These are phyloP conservation scores for Salticus scenicus DNA, from an alignment of 2,888 invertebrate genomes.

Conservation along the genomic window DNA sequence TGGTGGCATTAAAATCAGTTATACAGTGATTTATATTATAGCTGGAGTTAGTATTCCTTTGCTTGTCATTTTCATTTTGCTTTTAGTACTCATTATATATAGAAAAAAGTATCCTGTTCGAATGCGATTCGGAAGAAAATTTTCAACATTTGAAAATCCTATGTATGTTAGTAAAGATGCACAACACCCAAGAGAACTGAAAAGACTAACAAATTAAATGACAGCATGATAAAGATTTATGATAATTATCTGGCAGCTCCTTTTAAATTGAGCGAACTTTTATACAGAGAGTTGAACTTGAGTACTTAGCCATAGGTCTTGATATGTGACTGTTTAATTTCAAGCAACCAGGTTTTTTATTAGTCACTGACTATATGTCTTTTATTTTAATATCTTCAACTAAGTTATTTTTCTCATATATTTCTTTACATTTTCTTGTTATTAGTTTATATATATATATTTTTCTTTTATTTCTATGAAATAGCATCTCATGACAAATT, in stretches of 20 bases:
- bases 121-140: constrained; percentile 71
- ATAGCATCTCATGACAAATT: too few relatives aligned
- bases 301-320: constrained; percentile 33
- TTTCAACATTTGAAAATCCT: constrained; percentile 72
- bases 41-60: constrained; percentile 44
- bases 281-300: background rate
- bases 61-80: constrained; percentile 8
- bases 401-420: too few relatives aligned
- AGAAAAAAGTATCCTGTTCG: constrained; percentile 71
- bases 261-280: background rate
- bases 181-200: constrained; percentile 64
- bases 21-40: constrained; percentile 42
- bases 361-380: too few relatives aligned
- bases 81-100: constrained; percentile 61
- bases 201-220: constrained; percentile 50
- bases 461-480: too few relatives aligned
- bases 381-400: too few relatives aligned
- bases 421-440: too few relatives aligned
- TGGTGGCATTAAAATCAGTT: constrained; percentile 22
- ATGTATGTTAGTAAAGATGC: constrained; percentile 68
- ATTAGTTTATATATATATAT: too few relatives aligned
- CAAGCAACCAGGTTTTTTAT: too few relatives aligned
- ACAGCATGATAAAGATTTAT: background rate
- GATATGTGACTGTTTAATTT: too few relatives aligned
- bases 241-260: background rate